Evolutionary conservation across 2,888 invertebrate genomes (phyloP).

Genomic region (Didymodactylos carnosus): DNA sequence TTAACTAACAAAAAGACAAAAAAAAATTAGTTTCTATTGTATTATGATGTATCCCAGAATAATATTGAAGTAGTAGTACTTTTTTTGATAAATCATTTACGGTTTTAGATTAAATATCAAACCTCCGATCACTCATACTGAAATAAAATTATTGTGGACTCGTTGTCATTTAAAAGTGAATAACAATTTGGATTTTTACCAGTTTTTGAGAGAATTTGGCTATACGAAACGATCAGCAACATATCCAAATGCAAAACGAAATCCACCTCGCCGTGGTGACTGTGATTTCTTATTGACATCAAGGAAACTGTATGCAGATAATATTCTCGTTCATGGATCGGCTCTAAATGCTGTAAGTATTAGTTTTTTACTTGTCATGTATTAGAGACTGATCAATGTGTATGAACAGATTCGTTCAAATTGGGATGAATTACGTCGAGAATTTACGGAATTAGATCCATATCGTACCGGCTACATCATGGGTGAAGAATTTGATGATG

Average conservation of each 20-base stretch:
- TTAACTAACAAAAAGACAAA: too few relatives aligned
- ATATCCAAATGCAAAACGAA: slow-evolving; percentile 32
- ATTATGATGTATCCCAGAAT: too few relatives aligned
- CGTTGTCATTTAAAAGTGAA: slow-evolving; percentile 32
- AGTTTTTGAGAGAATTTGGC: slow-evolving; percentile 33
- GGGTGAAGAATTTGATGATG: slow-evolving; percentile 28
- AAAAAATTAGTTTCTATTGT: too few relatives aligned
- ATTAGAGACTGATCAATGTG: neutral
- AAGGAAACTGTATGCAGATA: slow-evolving; percentile 31
- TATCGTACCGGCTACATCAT: slow-evolving; percentile 27
- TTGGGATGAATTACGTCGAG: slow-evolving; percentile 32
- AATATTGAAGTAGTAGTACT: too few relatives aligned
- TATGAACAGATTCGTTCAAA: slow-evolving; percentile 30
- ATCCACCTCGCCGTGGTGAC: slow-evolving; percentile 30
- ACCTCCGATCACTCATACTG: slow-evolving; percentile 29
- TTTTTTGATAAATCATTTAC: neutral
- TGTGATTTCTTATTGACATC: slow-evolving; percentile 30
- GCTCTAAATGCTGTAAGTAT: too few relatives aligned
- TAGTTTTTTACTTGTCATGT: neutral
- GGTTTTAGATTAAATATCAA: slow-evolving; percentile 18
- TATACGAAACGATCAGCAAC: slow-evolving; percentile 28
- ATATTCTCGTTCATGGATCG: slow-evolving; percentile 30
- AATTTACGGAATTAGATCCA: slow-evolving; percentile 31
- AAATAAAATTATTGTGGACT: slow-evolving; percentile 30
- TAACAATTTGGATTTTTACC: slow-evolving; percentile 27